Percentiles rank a stretch among this genome's conserved stretches.
phyloP scores from a whole-genome alignment of 64 coral and sea anemone species.

The Stichodactyla helianthus region DNA sequence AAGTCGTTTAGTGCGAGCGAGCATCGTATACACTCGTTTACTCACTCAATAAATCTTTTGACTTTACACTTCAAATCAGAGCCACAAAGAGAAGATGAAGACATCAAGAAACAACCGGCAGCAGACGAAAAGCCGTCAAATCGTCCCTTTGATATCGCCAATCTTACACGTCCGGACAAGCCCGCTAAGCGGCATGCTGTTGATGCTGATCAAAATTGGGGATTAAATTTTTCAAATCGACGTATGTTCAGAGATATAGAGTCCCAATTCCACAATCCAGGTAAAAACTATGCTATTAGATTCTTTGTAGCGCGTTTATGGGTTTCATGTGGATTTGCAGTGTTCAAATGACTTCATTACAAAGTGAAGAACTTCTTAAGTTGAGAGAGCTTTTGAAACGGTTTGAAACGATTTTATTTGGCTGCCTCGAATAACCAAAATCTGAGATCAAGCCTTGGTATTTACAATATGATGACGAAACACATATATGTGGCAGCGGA shows the following conservation, averaged over 20 bases:
- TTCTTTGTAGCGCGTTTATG: neutral
- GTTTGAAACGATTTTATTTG: neutral
- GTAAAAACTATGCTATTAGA: slow-evolving; percentile 12
- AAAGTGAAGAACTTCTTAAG: neutral
- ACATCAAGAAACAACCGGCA: neutral
- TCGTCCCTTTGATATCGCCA: slow-evolving; percentile 85
- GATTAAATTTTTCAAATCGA: neutral
- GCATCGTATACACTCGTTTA: neutral
- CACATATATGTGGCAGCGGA: neutral
- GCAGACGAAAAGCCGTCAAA: slow-evolving; percentile 22
- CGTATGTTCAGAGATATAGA: slow-evolving; percentile 19
- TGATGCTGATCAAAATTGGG: slow-evolving; percentile 21
- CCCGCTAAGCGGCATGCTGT: slow-evolving; percentile 24
- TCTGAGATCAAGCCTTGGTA: neutral
- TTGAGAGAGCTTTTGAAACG: neutral
- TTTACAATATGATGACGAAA: neutral
- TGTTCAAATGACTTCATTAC: neutral
- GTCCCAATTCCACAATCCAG: neutral
- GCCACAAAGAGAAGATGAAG: slow-evolving; percentile 24
- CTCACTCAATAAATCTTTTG: neutral
- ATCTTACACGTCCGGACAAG: slow-evolving; percentile 68
- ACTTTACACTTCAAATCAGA: slow-evolving; percentile 13
- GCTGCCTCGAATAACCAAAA: neutral
- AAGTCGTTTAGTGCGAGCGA: neutral
- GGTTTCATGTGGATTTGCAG: neutral